phyloP scores from a whole-genome alignment of 2,797 vertebrate species.

The Sebastes minor region DNA sequence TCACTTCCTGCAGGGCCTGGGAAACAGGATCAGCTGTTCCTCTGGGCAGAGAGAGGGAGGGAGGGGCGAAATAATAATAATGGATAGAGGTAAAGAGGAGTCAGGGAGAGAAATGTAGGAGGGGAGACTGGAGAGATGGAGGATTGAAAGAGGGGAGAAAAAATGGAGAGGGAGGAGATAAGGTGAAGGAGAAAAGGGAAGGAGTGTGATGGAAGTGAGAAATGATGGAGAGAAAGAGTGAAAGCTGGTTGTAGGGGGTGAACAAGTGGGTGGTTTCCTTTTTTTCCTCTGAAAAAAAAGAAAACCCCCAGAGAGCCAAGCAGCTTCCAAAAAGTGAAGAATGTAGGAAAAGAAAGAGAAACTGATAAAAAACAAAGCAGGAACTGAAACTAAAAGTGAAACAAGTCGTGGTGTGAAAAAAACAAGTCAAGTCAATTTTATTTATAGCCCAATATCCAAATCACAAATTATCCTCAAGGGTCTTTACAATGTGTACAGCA shows the following conservation, averaged over 20 bases:
- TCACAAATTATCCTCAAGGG: too few species aligned
- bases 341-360: background rate
- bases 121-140: background rate
- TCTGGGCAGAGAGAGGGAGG: background rate
- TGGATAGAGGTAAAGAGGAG: background rate
- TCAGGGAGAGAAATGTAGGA: background rate
- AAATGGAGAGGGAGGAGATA: background rate
- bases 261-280: conserved; percentile 27
- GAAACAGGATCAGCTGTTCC: conserved; percentile 58
- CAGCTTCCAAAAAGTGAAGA: background rate
- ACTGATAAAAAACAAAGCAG: background rate
- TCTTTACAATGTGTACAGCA: background rate
- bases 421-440: background rate
- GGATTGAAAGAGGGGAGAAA: background rate
- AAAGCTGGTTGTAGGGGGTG: background rate
- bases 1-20: conserved; percentile 67
- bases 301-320: conserved; percentile 1
- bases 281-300: conserved; percentile 8
- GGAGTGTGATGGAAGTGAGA: background rate
- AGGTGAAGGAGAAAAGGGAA: background rate
- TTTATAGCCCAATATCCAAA: too few species aligned
- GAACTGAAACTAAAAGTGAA: background rate
- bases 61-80: background rate
- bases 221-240: background rate
- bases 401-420: background rate